Base-by-base conservation (phyloP, 2,888 invertebrate genomes). In the Ennomos quercinarius region DNA sequence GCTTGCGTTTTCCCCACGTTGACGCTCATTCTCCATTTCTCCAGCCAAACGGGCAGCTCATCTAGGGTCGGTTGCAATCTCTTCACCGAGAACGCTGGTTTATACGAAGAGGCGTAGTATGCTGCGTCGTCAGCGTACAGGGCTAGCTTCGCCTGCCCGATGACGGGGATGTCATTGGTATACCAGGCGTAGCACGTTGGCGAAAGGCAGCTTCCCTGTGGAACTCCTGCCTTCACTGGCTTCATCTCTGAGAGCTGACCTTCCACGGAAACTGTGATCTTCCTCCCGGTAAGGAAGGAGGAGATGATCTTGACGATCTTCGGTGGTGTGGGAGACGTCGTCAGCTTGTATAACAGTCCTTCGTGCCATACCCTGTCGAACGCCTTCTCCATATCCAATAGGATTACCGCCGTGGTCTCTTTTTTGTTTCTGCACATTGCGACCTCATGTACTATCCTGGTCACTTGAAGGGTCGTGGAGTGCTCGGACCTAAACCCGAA, bases 351-450 rank as follows among this genome's bases (percentile, higher is more conserved):
- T 0, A 76, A 17, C 10, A 78, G 65, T 1, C 78, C 75, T 8
- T 58, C 59, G 47, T 77, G 75, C 76, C 76, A 76, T 0, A 79
- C 74, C 0, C 67, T 43, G 53, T 77, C 75, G 56, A 78, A 76
- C 4, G 38, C 51, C 9, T 52, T 52, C n/a, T 52, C 51, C 44
- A 75, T 72, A 51, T 76, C 74, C 0, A 76, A 66, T 49, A 74
- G 62, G 10, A 74, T 70, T 10, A 66, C 68, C 5, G 50, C 68
- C 2, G 61, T 35, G 44, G 41, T 27, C 11, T 66, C 61, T 0
- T 50, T 53, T 44, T 61, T 66, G 55, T 74, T 77, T 0, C 13
- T 0, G 9, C 61, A 51, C 6, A 52, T 53, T 0, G 69, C 50
- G 9, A 67, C n/a, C 6, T 49, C 12, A 49, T 73, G 69, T 9